Base-by-base conservation (phyloP, 2,888 invertebrate genomes). In the Caradrina clavipalpis region DNA sequence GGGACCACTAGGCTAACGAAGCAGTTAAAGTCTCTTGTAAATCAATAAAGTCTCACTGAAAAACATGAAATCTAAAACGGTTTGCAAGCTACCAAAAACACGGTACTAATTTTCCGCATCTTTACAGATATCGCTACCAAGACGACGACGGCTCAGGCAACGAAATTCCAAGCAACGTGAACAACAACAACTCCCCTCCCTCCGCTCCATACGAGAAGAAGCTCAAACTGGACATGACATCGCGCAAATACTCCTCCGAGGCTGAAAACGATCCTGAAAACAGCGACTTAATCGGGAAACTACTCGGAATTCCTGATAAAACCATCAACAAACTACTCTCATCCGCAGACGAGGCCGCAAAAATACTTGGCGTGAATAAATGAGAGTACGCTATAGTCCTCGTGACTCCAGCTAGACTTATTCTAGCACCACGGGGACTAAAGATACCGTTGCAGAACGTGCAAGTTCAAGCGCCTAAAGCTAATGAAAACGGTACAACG, bases 221-320 rank as follows among this genome's bases (percentile, higher is more conserved):
- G 79, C 89, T 95, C 63, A 94, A 96, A 86, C 87, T 95, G 4
- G 90, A 95, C 81, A 94, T 95, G 94, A 93, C 93, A 17, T 93
- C 96, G 19, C 93, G 96, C 65, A 96, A 95, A 81, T 96, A 96
- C 82, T 94, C 94, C 26, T 94, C 95, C 4, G 94, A 96, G 81
- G 85, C 91, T 2, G 94, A 97, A 79, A 95, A 96, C 87, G 91
- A 96, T 77, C 95, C 96, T 0, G 97, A 97, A 87, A 96, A 96
- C 55, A 96, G 97, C 73, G 98, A 98, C 90, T 96, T 99, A 69
- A 98, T 99, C 83, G 98, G 98, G 13, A 98, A 99, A 92, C 96
- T 99, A 1, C 95, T 99, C 21, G 99, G 99, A 0, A 98, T 99
- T 73, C 97, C 98, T 53, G 98, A 98, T 91, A 97, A 98, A 82